Evolutionary conservation across 2,888 invertebrate species (phyloP).

Genomic region (Yponomeuta malinellus): DNA sequence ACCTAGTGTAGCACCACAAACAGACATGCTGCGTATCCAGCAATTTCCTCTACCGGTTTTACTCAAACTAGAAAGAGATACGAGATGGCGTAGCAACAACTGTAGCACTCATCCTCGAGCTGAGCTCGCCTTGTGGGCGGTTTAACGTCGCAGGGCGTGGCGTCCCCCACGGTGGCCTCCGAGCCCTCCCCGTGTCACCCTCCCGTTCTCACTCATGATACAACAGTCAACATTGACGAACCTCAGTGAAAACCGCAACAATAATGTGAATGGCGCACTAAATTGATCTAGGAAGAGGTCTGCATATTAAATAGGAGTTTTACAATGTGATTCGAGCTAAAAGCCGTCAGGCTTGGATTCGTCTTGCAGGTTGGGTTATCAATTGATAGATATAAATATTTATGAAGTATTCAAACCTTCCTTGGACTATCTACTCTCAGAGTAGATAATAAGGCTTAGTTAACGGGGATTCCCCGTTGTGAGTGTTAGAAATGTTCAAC

Average conservation of each 20-base stretch:
- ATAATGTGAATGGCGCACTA: neutral
- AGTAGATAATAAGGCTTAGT: no score
- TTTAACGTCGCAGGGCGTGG: slow-evolving; percentile 5
- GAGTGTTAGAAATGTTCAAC: slow-evolving; percentile 21
- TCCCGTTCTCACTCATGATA: neutral
- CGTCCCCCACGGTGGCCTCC: neutral
- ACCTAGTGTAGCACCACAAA: neutral
- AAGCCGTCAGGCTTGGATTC: no score
- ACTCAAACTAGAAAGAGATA: neutral
- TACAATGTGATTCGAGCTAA: no score
- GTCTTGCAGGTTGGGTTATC: no score
- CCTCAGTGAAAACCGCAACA: neutral
- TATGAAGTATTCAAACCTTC: no score
- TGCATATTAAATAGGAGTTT: no score
- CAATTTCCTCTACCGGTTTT: neutral
- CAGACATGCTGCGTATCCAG: neutral
- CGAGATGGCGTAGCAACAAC: neutral
- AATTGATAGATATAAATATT: no score
- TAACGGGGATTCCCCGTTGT: neutral
- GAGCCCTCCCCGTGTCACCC: slow-evolving; percentile 6
- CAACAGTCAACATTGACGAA: slow-evolving; percentile 3
- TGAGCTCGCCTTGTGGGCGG: neutral
- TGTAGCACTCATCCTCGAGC: neutral
- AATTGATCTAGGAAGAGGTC: neutral
- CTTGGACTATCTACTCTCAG: no score